These are phyloP conservation scores for Leptonema lineaticorne DNA, from an alignment of 1,140 invertebrate species.

Conservation along the genomic window DNA sequence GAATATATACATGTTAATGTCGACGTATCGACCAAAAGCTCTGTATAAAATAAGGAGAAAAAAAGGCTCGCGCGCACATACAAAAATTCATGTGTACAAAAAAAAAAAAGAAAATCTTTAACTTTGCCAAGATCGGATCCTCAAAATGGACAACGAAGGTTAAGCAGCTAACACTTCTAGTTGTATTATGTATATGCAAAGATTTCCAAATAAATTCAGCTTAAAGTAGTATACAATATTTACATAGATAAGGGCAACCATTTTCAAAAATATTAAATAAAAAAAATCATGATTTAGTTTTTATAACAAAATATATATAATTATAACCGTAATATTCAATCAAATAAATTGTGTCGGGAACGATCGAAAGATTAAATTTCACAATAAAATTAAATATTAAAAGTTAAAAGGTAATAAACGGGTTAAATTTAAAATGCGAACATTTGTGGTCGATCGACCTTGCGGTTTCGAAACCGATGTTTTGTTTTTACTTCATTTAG, in stretches of 20 bases:
- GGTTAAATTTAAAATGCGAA: background rate
- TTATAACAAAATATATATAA: background rate
- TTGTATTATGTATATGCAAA: too few species aligned
- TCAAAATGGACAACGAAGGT: too few species aligned
- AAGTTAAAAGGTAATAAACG: background rate
- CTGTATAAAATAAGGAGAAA: background rate
- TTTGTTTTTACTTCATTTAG: too few species aligned
- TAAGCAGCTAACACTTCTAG: too few species aligned
- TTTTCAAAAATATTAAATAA: background rate
- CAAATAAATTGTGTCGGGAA: background rate
- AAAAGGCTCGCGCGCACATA: background rate
- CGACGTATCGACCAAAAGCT: background rate
- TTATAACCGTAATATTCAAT: background rate
- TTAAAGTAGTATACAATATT: too few species aligned
- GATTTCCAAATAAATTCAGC: too few species aligned
- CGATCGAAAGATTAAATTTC: background rate
- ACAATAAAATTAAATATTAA: background rate
- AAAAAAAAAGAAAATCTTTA: too few species aligned
- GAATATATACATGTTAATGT: conserved; percentile 11
- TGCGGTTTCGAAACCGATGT: conserved; percentile 8
- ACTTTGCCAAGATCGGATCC: too few species aligned
- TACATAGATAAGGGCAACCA: too few species aligned
- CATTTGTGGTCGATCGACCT: conserved; percentile 13
- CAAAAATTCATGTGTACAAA: too few species aligned
- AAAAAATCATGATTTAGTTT: background rate